Percentiles rank a stretch among this genome's conserved stretches.
Conservation (phyloP, 2,888 invertebrate genomes). For the Atrina japonica region DNA sequence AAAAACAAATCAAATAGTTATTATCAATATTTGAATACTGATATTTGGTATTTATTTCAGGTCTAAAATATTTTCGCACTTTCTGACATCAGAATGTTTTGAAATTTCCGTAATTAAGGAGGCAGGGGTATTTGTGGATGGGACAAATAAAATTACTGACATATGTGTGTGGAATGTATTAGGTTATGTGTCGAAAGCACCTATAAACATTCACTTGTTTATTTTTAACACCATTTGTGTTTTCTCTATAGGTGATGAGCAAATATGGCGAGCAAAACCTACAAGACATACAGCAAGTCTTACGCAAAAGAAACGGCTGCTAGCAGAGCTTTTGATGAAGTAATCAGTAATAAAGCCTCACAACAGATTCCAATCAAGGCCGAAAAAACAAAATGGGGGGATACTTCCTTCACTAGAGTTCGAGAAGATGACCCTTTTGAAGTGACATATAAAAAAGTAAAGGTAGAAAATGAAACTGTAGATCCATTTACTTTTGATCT, state of each 20-base stretch:
- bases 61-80: no score
- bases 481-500: slow-evolving; percentile 75
- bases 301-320: slow-evolving; percentile 56
- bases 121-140: no score
- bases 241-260: slow-evolving; percentile 4
- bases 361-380: slow-evolving; percentile 44
- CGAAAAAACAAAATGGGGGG: slow-evolving; percentile 72
- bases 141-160: no score
- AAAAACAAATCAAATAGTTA: no score
- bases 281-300: slow-evolving; percentile 65
- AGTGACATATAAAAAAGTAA: slow-evolving; percentile 51
- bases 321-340: slow-evolving; percentile 70
- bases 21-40: no score
- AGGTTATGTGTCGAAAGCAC: no score
- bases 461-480: slow-evolving; percentile 56
- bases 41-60: no score
- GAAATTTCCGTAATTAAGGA: no score
- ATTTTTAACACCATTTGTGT: not conserved
- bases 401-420: slow-evolving; percentile 71
- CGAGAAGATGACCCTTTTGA: slow-evolving; percentile 58
- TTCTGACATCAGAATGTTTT: no score
- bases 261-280: slow-evolving; percentile 47
- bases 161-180: no score
- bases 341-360: slow-evolving; percentile 56
- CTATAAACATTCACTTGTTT: no score